A percentile compares a stretch with the other conserved stretches of the same genome.
phyloP scores from a whole-genome alignment of 2,888 invertebrate genomes.

The Polia nebulosa region DNA sequence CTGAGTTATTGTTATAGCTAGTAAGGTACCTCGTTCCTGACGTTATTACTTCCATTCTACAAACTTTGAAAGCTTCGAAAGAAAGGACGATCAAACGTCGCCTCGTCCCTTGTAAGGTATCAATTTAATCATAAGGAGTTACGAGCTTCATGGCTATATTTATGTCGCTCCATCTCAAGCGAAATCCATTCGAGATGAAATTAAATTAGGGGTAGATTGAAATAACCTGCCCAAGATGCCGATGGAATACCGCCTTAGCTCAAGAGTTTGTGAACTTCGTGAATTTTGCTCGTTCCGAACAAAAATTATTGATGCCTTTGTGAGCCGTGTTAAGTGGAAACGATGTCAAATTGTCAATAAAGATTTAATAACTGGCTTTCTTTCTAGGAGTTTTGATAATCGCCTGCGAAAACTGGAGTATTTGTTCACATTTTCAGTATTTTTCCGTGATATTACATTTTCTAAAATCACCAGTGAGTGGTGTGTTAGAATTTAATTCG shows the following conservation, averaged over 20 bases:
- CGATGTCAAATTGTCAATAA: slow-evolving; percentile 56
- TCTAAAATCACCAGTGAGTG: neutral
- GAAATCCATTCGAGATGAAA: slow-evolving; percentile 69
- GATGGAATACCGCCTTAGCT: slow-evolving; percentile 69
- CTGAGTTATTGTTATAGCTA: slow-evolving; percentile 55
- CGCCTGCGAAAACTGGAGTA: neutral
- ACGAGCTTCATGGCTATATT: slow-evolving; percentile 67
- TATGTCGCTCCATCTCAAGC: slow-evolving; percentile 68
- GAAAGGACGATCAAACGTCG: slow-evolving; percentile 66
- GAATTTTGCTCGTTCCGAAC: slow-evolving; percentile 53
- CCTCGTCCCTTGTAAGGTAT: slow-evolving; percentile 63
- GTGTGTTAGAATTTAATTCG: neutral
- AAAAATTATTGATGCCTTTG: slow-evolving; percentile 58
- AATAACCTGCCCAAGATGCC: slow-evolving; percentile 71
- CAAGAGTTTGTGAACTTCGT: slow-evolving; percentile 58
- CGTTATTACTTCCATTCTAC: slow-evolving; percentile 61
- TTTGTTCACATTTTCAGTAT: neutral
- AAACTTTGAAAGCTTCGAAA: slow-evolving; percentile 63
- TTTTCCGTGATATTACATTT: neutral
- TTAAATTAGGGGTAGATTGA: slow-evolving; percentile 76
- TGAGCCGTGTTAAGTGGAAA: slow-evolving; percentile 54
- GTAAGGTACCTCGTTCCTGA: slow-evolving; percentile 28
- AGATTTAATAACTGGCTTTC: slow-evolving; percentile 38
- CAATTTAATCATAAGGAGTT: slow-evolving; percentile 73
- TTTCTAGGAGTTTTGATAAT: slow-evolving; percentile 17